Evolutionary conservation across 1,140 invertebrate species (phyloP).

Genomic region (Cotesia typhae): DNA sequence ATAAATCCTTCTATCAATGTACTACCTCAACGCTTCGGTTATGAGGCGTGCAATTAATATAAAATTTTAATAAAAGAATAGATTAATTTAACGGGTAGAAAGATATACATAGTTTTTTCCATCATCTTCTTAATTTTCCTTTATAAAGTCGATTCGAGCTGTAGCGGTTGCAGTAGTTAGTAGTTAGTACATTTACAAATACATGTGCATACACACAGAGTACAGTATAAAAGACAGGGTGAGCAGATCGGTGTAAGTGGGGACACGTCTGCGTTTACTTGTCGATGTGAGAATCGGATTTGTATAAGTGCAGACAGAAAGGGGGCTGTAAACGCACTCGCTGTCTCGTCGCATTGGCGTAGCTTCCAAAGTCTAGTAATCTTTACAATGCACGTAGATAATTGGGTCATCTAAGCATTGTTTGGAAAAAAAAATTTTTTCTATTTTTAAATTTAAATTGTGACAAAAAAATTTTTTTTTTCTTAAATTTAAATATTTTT

Average conservation of each 20-base stretch:
- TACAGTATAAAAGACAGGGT: constrained; percentile 7
- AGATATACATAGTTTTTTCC: too few relatives aligned
- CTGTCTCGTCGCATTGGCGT: constrained; percentile 59
- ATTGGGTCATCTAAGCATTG: constrained; percentile 21
- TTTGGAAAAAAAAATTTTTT: neutral
- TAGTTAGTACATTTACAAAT: too few relatives aligned
- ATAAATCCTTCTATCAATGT: too few relatives aligned
- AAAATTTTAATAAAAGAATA: too few relatives aligned
- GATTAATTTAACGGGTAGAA: too few relatives aligned
- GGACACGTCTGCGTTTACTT: neutral
- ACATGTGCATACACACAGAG: neutral
- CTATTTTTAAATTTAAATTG: neutral
- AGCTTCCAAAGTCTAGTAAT: constrained; percentile 44
- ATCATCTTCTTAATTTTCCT: too few relatives aligned
- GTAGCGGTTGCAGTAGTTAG: too few relatives aligned
- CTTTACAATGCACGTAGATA: constrained; percentile 33
- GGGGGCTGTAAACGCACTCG: constrained; percentile 52
- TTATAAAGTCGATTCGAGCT: too few relatives aligned
- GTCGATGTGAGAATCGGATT: constrained; percentile 41
- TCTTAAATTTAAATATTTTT: too few relatives aligned
- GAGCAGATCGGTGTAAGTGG: neutral
- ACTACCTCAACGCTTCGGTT: too few relatives aligned
- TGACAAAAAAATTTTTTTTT: too few relatives aligned
- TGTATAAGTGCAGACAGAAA: constrained; percentile 61
- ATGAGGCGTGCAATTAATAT: too few relatives aligned